Percentiles rank a stretch among this genome's conserved stretches.
phyloP scores from a whole-genome alignment of 2,888 invertebrate genomes.

The Punctoribates punctum region DNA sequence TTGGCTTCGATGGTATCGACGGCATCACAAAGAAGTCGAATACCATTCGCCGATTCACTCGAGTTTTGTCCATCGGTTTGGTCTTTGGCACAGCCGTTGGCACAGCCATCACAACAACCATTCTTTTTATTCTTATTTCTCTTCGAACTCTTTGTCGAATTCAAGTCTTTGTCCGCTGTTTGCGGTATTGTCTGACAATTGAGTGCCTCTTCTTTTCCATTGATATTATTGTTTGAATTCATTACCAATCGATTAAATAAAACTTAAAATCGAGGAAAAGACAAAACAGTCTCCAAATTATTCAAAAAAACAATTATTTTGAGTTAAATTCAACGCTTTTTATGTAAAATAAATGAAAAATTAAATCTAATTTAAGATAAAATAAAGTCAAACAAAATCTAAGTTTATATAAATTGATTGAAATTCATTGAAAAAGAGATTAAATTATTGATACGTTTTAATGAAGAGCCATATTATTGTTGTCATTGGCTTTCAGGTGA shows the following conservation, averaged over 20 bases:
- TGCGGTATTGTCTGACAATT: no score
- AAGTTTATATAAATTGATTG: not conserved
- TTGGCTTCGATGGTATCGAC: not conserved
- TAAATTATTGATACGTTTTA: not conserved
- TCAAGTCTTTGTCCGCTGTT: not conserved
- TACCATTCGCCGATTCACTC: not conserved
- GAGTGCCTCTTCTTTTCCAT: no score
- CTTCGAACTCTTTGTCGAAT: not conserved
- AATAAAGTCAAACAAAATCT: not conserved
- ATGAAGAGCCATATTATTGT: slow-evolving; percentile 1
- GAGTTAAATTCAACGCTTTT: no score
- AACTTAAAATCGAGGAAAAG: no score
- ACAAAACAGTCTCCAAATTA: no score
- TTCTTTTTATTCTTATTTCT: not conserved
- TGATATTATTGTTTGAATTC: no score
- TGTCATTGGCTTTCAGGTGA: slow-evolving; percentile 6
- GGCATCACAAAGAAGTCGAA: slow-evolving; percentile 9
- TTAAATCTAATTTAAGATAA: not conserved
- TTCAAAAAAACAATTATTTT: no score
- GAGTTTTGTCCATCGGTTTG: not conserved
- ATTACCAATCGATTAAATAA: no score
- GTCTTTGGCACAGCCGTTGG: not conserved
- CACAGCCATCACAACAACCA: not conserved
- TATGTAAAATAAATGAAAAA: no score
- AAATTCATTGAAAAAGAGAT: not conserved